Base-by-base conservation (phyloP, 2,797 vertebrate genomes). In the Enteromius afrohamiltoni region DNA sequence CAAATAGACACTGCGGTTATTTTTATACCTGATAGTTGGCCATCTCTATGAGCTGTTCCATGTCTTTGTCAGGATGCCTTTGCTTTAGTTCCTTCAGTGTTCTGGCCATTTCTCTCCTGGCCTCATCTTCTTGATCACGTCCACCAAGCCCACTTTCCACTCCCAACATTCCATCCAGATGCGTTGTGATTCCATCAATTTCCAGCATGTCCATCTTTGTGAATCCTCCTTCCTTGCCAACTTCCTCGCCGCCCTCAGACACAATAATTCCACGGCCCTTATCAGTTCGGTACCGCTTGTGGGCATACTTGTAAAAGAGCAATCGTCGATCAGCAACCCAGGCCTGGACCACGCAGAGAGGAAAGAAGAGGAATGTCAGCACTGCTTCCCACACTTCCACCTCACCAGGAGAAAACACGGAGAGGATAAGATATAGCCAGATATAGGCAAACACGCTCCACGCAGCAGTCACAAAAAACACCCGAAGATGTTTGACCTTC, bases 371-470 rank as follows among this genome's bases (percentile, higher is more conserved):
- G 90, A 96, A 95, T 6, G 96, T 96, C 40, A 96, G 89, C 75
- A 96, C 93, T 0, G 95, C 96, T 91, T 96, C 96, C 96, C 96
- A 96, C 0, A 96, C 89, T 87, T 96, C 95, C 82, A 96, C 95
- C 87, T 92, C 93, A 31, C 95, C 94, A 0, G 96, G 96, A 0
- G 95, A 93, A 77, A 93, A 91, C 70, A 96, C 94, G 4, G 90
- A 94, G 79, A 96, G 92, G 83, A 96, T 96, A 55, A 96, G 90
- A 86, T 96, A 96, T 55, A 96, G 93, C 96, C 96, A 96, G 85
- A 96, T 93, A 87, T 96, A 96, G 83, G 96, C 95, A 2, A 96
- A 96, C 88, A 96, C 74, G 79, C 96, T 96, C 95, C 95, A 96
- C 1, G 95, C 94, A 0, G 95, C 95, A 0, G 96, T 96, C 80